Evolutionary conservation across 1,140 invertebrate species (phyloP), one percentile per base, ranked within the genome.

Genomic region (Ridgeia piscesae): DNA sequence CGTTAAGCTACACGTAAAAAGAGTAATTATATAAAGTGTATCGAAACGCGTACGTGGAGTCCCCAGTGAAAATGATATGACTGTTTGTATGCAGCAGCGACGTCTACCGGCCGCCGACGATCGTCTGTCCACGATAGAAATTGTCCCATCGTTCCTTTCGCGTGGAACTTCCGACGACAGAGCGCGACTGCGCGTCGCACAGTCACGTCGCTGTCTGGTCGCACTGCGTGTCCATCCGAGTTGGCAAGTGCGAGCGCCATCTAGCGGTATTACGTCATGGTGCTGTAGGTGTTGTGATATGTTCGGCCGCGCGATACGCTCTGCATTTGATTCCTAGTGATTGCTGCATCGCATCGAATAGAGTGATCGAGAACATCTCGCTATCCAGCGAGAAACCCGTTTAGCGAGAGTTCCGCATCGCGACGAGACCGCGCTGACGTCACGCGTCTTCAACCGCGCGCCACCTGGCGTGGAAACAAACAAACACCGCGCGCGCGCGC

Each of bases 401-500:
- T 77, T 77, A 91, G 89, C 35, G 33, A 14, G 14, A 34, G 34
- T 31, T 90, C 35, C 33, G n/a, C 34, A 14, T 90, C 17, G 89
- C 33, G 89, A 27, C 17, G 34, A 8, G 33, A 21, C 33, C 89
- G 1, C n/a, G 89, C 89, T 2, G 48, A 42, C 31, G 21, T 14
- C 42, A 14, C 42, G n/a, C 33, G 4, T 48, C 31, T 21, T 17
- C 27, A 42, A 21, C 21, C 33, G 9, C 33, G 34, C 34, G 42
- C 34, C 91, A 50, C 34, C 58, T 91, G 34, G 31, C 33, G 48
- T 91, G 91, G n/a, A n/a, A n/a, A n/a, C n/a, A n/a, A n/a, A n/a
- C 34, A 42, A 42, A 48, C 91, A 91, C 33, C 14, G 48, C 33
- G n/a, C n/a, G n/a, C n/a, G n/a, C 34, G 48, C 35, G 91, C 9